A percentile compares a stretch with the other conserved stretches of the same genome.
These are phyloP conservation scores for Odontesthes bonariensis DNA, from an alignment of 2,113 vertebrate genomes.

Conservation along the genomic window DNA sequence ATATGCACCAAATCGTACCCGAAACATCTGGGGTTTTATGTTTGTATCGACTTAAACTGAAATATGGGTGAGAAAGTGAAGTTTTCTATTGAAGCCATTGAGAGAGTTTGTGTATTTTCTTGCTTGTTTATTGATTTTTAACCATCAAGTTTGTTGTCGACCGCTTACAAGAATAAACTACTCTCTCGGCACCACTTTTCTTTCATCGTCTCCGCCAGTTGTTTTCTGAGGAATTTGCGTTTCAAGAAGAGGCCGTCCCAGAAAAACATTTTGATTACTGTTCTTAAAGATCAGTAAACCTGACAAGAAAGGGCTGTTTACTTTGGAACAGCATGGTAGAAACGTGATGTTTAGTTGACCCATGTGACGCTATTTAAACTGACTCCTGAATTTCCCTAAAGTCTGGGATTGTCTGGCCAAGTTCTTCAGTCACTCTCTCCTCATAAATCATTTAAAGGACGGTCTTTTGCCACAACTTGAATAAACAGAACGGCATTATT, in stretches of 20 bases:
- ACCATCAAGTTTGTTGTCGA: not conserved
- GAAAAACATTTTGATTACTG: conserved; percentile 32
- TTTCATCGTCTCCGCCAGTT: not conserved
- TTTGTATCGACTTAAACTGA: not conserved
- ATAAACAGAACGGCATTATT: conserved; percentile 13
- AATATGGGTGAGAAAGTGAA: not conserved
- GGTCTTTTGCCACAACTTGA: conserved; percentile 21
- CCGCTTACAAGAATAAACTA: not conserved
- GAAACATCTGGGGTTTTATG: not conserved
- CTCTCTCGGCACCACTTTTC: not conserved
- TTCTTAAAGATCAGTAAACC: conserved; percentile 38
- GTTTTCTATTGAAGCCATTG: no score
- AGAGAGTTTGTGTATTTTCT: no score
- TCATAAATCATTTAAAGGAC: conserved; percentile 40
- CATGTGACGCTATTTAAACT: conserved; percentile 34
- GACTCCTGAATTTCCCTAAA: conserved; percentile 20
- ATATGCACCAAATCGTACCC: not conserved
- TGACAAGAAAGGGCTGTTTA: conserved; percentile 50
- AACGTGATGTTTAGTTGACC: conserved; percentile 54
- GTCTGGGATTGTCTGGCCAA: conserved; percentile 41
- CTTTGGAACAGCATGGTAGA: conserved; percentile 34
- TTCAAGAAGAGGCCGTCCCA: conserved; percentile 18
- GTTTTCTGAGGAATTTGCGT: conserved; percentile 44
- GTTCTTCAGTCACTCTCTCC: conserved; percentile 2
- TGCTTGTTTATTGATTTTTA: no score